Conservation (phyloP, 2,797 vertebrate species). For the Halcyon chelicuti region DNA sequence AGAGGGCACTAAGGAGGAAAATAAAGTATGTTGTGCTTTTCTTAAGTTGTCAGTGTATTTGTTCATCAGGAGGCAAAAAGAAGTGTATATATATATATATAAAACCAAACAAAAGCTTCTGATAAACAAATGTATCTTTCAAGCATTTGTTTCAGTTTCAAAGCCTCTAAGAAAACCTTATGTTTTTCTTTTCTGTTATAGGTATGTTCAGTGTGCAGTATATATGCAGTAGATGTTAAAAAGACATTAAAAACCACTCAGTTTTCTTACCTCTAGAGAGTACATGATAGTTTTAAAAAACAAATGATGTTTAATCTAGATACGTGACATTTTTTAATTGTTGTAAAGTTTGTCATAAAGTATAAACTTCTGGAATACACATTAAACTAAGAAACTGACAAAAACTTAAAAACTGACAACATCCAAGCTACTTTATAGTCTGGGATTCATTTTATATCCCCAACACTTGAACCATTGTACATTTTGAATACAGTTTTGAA, state of each 20-base stretch:
- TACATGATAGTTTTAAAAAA: background rate
- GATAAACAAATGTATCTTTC: background rate
- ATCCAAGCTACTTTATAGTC: background rate
- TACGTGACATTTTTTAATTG: rapidly evolving
- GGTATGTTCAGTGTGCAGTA: background rate
- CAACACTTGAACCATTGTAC: background rate
- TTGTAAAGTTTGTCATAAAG: background rate
- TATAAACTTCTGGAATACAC: background rate
- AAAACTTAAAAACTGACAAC: background rate
- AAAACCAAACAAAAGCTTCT: background rate
- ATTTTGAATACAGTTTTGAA: background rate
- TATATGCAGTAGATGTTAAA: background rate
- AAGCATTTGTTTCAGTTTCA: background rate
- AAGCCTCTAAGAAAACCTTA: background rate
- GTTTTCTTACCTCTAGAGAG: background rate
- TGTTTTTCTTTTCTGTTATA: background rate
- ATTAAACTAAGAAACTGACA: background rate
- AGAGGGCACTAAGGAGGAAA: background rate
- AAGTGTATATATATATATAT: background rate
- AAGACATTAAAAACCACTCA: background rate
- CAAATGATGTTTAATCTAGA: background rate
- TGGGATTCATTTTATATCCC: background rate
- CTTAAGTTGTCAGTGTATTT: background rate
- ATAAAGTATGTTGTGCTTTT: background rate
- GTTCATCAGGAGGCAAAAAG: background rate